These are phyloP conservation scores for Geotrupes spiniger DNA, from an alignment of 2,888 invertebrate species.

Conservation along the genomic window DNA sequence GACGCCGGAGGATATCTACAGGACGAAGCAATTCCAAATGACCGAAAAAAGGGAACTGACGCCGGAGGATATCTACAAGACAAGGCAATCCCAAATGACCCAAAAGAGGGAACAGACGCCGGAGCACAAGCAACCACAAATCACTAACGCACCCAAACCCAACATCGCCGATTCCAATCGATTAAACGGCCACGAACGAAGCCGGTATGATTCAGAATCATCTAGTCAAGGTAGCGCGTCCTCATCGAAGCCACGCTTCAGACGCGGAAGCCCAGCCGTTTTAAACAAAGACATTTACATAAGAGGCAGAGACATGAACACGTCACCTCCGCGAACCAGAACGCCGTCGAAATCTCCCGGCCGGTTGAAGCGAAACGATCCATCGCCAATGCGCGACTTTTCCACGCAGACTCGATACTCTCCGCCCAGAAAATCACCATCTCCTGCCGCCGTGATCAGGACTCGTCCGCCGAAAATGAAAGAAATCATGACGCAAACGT, in stretches of 20 bases:
- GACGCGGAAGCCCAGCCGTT: conserved; percentile 19
- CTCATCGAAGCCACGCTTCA: conserved; percentile 10
- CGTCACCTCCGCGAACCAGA: conserved; percentile 19
- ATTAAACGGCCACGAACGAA: conserved; percentile 7
- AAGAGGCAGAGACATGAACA: neutral
- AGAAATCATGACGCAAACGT: conserved; percentile 47
- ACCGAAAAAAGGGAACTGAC: neutral
- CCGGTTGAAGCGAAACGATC: conserved; percentile 13
- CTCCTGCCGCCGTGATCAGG: conserved; percentile 28
- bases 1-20: neutral
- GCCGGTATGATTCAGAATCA: conserved; percentile 17
- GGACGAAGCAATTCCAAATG: neutral
- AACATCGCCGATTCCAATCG: conserved; percentile 1
- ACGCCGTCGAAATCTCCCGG: conserved; percentile 28
- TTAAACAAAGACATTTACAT: conserved; percentile 16
- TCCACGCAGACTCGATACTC: conserved; percentile 14
- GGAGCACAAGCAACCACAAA: too few species aligned
- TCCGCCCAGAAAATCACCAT: conserved; percentile 23
- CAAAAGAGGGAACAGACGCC: neutral
- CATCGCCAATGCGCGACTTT: conserved; percentile 17
- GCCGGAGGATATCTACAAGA: neutral
- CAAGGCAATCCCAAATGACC: neutral
- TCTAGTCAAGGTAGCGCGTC: conserved; percentile 17
- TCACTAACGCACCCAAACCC: neutral
- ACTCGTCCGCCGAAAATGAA: conserved; percentile 39